Percentiles rank a stretch among this genome's conserved stretches.
Conservation (phyloP, 2,797 vertebrate genomes). For the Zenarchopterus dispar region DNA sequence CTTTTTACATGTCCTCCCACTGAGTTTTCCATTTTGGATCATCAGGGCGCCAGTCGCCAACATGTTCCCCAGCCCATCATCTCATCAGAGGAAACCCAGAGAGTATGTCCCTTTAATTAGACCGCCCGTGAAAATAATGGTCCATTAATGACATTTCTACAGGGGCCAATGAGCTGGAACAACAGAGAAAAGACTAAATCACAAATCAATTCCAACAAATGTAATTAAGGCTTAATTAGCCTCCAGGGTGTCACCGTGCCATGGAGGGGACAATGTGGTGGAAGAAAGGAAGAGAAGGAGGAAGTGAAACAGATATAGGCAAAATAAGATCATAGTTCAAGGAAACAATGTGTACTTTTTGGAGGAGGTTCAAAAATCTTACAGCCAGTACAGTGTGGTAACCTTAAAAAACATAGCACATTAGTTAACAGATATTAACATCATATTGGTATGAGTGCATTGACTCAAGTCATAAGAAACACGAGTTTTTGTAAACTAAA, state of each 20-base stretch:
- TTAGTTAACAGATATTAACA: conserved; percentile 19
- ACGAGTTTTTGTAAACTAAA: conserved; percentile 53
- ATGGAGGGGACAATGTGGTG: conserved; percentile 60
- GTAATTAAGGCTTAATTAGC: conserved; percentile 89
- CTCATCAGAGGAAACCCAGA: conserved; percentile 76
- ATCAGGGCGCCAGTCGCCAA: conserved; percentile 64
- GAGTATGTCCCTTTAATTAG: conserved; percentile 85
- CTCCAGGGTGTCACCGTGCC: conserved; percentile 77
- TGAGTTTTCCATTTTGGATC: conserved; percentile 67
- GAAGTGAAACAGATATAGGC: conserved; percentile 60
- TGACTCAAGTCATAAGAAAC: conserved; percentile 54
- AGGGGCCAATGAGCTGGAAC: conserved; percentile 85
- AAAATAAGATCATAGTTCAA: conserved; percentile 51
- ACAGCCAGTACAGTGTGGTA: conserved; percentile 35
- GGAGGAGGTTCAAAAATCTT: conserved; percentile 15
- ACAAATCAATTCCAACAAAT: conserved; percentile 90
- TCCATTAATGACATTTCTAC: conserved; percentile 87
- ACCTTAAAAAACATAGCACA: conserved; percentile 17
- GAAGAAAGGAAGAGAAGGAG: conserved; percentile 48
- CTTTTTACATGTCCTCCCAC: conserved; percentile 49
- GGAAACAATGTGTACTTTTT: conserved; percentile 20
- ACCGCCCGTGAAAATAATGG: conserved; percentile 84
- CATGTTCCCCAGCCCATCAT: conserved; percentile 66
- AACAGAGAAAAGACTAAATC: conserved; percentile 85
- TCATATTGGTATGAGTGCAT: conserved; percentile 21